Conservation (phyloP, 2,888 invertebrate species). For the Xestia rhomboidea region DNA sequence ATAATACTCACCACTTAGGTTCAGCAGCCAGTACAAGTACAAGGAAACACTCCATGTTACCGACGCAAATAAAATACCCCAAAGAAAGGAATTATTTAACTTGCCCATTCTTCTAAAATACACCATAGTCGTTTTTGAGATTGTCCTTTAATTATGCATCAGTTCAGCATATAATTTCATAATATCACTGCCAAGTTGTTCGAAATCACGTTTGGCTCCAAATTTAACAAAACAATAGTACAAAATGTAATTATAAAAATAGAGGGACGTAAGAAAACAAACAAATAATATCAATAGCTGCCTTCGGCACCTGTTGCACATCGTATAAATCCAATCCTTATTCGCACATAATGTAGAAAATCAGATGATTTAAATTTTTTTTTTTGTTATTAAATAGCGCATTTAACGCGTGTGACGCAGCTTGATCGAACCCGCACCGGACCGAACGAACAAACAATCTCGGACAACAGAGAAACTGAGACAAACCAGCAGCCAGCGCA, state of each 20-base stretch:
- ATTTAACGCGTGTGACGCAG: neutral
- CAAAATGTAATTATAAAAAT: conserved; percentile 1
- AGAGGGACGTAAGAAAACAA: neutral
- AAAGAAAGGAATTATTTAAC: conserved; percentile 92
- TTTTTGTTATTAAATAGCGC: neutral
- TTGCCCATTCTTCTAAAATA: conserved; percentile 70
- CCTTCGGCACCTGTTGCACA: conserved; percentile 1
- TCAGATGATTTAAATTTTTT: neutral
- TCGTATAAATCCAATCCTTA: neutral
- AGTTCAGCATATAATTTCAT: neutral
- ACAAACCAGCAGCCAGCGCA: neutral
- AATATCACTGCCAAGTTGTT: conserved; percentile 10
- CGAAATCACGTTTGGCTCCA: conserved; percentile 4
- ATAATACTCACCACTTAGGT: conserved; percentile 83
- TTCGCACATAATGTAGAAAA: neutral
- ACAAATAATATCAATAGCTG: conserved; percentile 1
- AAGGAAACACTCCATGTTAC: conserved; percentile 94
- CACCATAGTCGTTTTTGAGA: conserved; percentile 7
- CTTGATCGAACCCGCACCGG: neutral
- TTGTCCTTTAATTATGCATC: neutral
- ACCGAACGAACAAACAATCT: neutral
- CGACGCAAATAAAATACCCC: conserved; percentile 94
- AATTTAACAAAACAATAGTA: conserved; percentile 11
- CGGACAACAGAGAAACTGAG: neutral
- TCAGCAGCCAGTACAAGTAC: conserved; percentile 93